Base-by-base conservation (phyloP, 37 sponge, comb jelly and placozoan species). In the Haliclona indistincta region DNA sequence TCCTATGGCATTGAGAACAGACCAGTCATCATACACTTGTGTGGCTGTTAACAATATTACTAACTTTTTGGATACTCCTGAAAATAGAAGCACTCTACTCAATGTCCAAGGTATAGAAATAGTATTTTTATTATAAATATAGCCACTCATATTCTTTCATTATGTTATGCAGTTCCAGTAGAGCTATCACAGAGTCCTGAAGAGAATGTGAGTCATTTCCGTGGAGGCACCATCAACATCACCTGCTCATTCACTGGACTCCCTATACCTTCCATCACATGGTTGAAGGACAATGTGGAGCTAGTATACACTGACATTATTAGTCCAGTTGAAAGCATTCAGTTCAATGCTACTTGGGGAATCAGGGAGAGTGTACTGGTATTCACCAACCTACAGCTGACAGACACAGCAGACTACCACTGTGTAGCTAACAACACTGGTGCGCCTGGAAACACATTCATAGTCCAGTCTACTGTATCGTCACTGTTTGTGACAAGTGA, bases 51-150 rank as follows among this genome's bases (percentile, higher is more conserved):
- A 58, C n/a, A 26, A n/a, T 58, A 58, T 58, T 58, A 6, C 13
- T 8, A 58, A 58, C n/a, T 58, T 58, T 25, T 58, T 58, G 60
- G 28, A n/a, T 8, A 58, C 60, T n/a, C 60, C 60, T n/a, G 60
- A 58, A 20, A 58, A 8, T n/a, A 26, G 60, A 20, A 58, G 6
- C n/a, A 20, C 28, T 58, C 6, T 26, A 58, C 60, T 58, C 25
- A 25, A 58, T 20, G 60, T 58, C 7, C 60, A 58, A 58, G 23
- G 60, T 58, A 11, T n/a, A n/a, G n/a, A n/a, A n/a, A n/a, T n/a
- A n/a, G n/a, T n/a, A n/a, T n/a, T n/a, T n/a, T n/a, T n/a, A n/a
- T n/a, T n/a, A n/a, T n/a, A n/a, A 15, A 17, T 47, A 47, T 47
- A 47, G 10, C 15, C 51, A 17, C 15, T 15, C 15, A 47, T 47